Evolutionary conservation across 2,888 invertebrate genomes (phyloP).

Genomic region (Entomobrya proxima): DNA sequence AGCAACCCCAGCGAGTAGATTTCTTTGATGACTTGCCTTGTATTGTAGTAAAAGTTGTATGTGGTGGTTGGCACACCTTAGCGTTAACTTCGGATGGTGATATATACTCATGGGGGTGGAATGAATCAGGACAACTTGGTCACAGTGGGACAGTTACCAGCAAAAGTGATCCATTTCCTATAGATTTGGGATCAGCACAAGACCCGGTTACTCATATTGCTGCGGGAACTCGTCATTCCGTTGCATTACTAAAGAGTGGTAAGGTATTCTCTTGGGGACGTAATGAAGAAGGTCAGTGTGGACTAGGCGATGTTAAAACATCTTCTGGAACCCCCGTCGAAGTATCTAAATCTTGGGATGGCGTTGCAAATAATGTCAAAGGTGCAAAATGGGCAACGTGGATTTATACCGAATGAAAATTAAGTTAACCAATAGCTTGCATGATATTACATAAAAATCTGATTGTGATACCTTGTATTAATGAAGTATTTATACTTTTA

Average conservation of each 20-base stretch:
- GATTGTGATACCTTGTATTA: too few species aligned
- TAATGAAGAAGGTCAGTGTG: slow-evolving; percentile 70
- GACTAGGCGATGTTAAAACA: slow-evolving; percentile 51
- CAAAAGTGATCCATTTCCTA: slow-evolving; percentile 68
- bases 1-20: slow-evolving; percentile 68
- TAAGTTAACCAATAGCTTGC: too few species aligned
- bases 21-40: slow-evolving; percentile 75
- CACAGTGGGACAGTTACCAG: slow-evolving; percentile 78
- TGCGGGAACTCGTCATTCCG: slow-evolving; percentile 73
- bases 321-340: slow-evolving; percentile 55
- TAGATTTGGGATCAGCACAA: slow-evolving; percentile 72
- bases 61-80: slow-evolving; percentile 77
- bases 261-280: slow-evolving; percentile 71
- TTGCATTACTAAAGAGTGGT: slow-evolving; percentile 70
- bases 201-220: slow-evolving; percentile 70
- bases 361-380: slow-evolving; percentile 28
- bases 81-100: slow-evolving; percentile 84
- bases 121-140: slow-evolving; percentile 87
- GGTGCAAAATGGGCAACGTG: slow-evolving; percentile 69
- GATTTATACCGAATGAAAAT: slow-evolving; percentile 28
- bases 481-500: too few species aligned
- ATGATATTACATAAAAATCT: too few species aligned
- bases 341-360: slow-evolving; percentile 45
- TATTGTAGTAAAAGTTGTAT: slow-evolving; percentile 66
- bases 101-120: slow-evolving; percentile 91